Evolutionary conservation across 2,113 vertebrate species (phyloP).

Genomic region (Centropus bengalensis): DNA sequence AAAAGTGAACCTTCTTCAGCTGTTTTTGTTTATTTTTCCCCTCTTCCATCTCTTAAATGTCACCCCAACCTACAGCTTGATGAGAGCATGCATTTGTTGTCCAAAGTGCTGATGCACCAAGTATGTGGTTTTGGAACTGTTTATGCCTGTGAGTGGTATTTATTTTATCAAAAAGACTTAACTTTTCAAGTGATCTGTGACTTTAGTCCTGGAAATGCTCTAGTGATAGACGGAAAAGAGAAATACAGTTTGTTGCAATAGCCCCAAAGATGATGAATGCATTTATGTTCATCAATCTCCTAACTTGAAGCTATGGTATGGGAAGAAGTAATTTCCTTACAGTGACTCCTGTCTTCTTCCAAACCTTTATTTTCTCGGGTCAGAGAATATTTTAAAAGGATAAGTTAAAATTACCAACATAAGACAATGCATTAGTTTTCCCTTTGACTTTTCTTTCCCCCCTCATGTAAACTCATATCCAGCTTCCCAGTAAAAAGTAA

Average conservation of each 20-base stretch:
- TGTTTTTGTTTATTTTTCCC: not conserved
- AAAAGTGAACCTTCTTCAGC: not conserved
- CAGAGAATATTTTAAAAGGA: not conserved
- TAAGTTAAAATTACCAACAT: not conserved
- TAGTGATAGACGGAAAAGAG: not conserved
- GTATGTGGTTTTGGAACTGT: not conserved
- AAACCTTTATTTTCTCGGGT: not conserved
- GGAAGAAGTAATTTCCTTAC: not conserved
- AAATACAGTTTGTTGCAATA: not conserved
- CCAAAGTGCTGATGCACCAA: not conserved
- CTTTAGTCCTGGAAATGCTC: not conserved
- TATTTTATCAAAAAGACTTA: not conserved
- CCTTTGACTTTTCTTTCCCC: not conserved
- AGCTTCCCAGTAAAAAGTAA: not conserved
- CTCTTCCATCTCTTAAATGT: not conserved
- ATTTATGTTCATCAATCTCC: not conserved
- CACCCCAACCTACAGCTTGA: not conserved
- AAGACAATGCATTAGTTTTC: not conserved
- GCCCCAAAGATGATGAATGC: not conserved
- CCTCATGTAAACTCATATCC: not conserved
- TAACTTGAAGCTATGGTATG: not conserved
- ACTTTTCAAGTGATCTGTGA: not conserved
- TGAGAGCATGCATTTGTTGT: not conserved
- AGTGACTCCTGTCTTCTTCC: not conserved
- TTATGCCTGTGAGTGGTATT: not conserved